phyloP scores from a whole-genome alignment of 2,888 invertebrate genomes.

The Dicyrtomina minuta region DNA sequence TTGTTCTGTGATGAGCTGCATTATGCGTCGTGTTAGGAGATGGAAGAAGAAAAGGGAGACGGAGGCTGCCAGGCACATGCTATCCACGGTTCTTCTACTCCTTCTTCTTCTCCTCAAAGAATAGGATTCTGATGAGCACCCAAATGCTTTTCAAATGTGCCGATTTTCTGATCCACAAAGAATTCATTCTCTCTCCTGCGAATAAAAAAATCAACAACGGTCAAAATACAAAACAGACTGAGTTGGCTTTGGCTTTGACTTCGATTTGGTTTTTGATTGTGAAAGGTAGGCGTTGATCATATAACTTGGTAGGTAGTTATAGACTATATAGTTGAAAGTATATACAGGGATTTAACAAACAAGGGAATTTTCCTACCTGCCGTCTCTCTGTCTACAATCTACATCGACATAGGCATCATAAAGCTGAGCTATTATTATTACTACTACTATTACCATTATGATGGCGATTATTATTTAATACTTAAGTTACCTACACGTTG shows the following conservation, averaged over 20 bases:
- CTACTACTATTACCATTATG: too few relatives aligned
- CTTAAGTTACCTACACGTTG: too few relatives aligned
- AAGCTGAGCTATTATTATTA: conserved; percentile 9
- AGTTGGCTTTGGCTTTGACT: too few relatives aligned
- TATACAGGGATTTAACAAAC: neutral
- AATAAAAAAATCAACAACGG: conserved; percentile 22
- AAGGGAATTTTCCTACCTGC: neutral
- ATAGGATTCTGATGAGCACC: conserved; percentile 43
- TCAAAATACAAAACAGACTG: conserved; percentile 1
- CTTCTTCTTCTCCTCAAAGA: conserved; percentile 28
- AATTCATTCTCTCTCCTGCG: conserved; percentile 23
- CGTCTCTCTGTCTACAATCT: neutral
- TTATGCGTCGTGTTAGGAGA: neutral
- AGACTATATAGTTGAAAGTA: too few relatives aligned
- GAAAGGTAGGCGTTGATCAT: too few relatives aligned
- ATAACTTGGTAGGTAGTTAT: too few relatives aligned
- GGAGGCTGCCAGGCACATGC: conserved; percentile 44
- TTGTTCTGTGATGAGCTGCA: too few relatives aligned
- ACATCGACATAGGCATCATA: too few relatives aligned
- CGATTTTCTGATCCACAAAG: conserved; percentile 37
- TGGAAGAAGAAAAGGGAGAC: neutral
- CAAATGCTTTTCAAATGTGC: conserved; percentile 39
- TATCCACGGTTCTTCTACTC: conserved; percentile 13
- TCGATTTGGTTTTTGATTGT: too few relatives aligned
- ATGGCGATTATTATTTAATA: too few relatives aligned